Evolutionary conservation across 2,888 invertebrate species (phyloP), one percentile per base, ranked within the genome.

Genomic region (Kuschelorhynchus macadamiae): DNA sequence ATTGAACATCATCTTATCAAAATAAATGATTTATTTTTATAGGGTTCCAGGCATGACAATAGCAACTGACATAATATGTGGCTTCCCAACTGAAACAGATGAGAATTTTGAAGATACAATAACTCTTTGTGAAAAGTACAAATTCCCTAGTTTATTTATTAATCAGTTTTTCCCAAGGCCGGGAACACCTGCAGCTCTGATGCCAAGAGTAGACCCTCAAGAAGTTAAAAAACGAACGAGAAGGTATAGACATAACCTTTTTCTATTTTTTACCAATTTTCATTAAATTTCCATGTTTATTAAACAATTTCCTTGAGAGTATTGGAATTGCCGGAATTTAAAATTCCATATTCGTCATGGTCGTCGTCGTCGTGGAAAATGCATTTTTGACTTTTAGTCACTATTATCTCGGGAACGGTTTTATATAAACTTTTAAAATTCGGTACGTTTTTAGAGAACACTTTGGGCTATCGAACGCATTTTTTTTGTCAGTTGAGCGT

Each of bases 81-180:
- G 98, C 0, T 99, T 98, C 84, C 99, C 99, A 0, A 96, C 96
- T 0, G 99, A 99, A 86, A 96, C 95, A 0, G 92, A 92, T 46
- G 82, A 85, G 9, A 95, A 99, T 83, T 99, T 99, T 84, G 89
- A 92, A 49, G 92, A 95, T 71, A 98, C 97, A 0, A 85, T 97
- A 86, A 81, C 85, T 0, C 85, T 99, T 0, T 97, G 98, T 74
- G 85, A 85, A 71, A 90, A 94, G 80, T 94, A 97, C 82, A 89
- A 91, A 75, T 99, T 99, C 83, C 95, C 97, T 0, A 92, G 93
- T 76, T 87, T 99, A 4, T 99, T 98, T 83, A 98, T 98, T 78
- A 99, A 99, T 85, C 98, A 99, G 85, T 99, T 96, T 85, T 99
- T 93, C 79, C 95, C 98, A 0, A 85, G 98, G 12, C 96, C 97